Evolutionary conservation across 2,888 invertebrate genomes (phyloP), one percentile per base, ranked within the genome.

Genomic region (Ptychoptera albimana): DNA sequence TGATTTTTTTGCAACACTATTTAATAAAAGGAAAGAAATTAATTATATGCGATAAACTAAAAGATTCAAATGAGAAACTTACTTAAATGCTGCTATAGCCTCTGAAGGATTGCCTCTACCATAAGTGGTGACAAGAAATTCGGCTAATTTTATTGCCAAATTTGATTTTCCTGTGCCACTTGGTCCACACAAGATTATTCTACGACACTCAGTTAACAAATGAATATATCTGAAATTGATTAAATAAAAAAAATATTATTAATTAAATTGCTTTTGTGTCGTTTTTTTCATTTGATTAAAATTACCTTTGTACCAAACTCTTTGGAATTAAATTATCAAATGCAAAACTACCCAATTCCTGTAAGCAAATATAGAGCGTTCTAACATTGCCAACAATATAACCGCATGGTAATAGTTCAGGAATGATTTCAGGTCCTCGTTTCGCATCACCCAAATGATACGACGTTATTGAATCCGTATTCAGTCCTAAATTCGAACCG

Each of bases 151-250:
- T 29, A 89, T 86, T 8, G 96, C 96, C 51, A 97, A 69, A 62
- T 93, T 94, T 1, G 93, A 93, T 67, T 97, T 97, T 13, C 97
- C 94, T 0, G 94, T 96, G 37, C 96, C 96, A 57, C 86, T 86
- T 1, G 96, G 94, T 0, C 97, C 97, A 66, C 93, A 96, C 12
- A 98, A 70, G 50, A 98, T 94, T 48, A 98, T 79, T 39, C 97
- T 72, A 23, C 93, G 74, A 63, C 96, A 93, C 59, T 96, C 94
- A 43, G 86, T 79, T 50, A 98, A 68, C 44, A 94, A 70, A n/a
- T 82, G 80, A 39, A 89, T 78, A 57, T 88, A 86, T 63, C 32
- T 32, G 9, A 11, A 23, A 5, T 23, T 23, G 7, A 23, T 5
- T 23, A 23, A 23, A 7, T 23, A 23, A 23, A 7, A 23, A 23